Evolutionary conservation across 2,113 vertebrate species (phyloP), one percentile per base, ranked within the genome.

Genomic region (Tautogolabrus adspersus): DNA sequence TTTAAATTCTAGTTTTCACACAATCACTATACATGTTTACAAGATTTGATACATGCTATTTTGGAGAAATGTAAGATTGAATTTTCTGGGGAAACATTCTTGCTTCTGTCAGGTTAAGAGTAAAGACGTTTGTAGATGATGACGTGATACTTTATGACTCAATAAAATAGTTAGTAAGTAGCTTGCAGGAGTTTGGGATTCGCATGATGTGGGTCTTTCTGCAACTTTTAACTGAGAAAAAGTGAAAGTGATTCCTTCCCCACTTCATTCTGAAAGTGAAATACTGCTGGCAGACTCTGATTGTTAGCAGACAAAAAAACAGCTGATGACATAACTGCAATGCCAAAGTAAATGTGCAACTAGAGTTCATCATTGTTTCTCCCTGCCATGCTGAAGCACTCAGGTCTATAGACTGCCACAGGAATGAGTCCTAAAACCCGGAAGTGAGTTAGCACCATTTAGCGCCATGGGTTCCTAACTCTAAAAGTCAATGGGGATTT

Each of bases 181-280:
- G 9, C 23, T 71, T 44, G 2, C 46, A 44, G 8, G 11, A 30
- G 46, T 47, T 63, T 58, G 7, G 9, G 16, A 15, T 49, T 49
- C 15, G 18, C 3, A 49, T 40, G 56, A 30, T 26, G 4, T 6
- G 8, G 1, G 1, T 16, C 4, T 51, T 2, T 21, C 1, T 69
- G 26, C 1, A 40, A n/a, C 22, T 40, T 18, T 22, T 16, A 10
- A 47, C 22, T 6, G 13, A 22, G 2, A 8, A 67, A 56, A 55
- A 79, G 57, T 70, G 47, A 85, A 83, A 86, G 72, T 51, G 44
- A 70, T n/a, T 55, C 3, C 8, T 46, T 37, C 54, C 16, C 6
- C n/a, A 19, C 22, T 18, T 83, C 57, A 77, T 72, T 73, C 44
- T 75, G 66, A 89, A 89, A 86, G 65, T 62, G 51, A 86, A 85